phyloP scores from a whole-genome alignment of 2,113 vertebrate genomes.

The Maylandia zebra region DNA sequence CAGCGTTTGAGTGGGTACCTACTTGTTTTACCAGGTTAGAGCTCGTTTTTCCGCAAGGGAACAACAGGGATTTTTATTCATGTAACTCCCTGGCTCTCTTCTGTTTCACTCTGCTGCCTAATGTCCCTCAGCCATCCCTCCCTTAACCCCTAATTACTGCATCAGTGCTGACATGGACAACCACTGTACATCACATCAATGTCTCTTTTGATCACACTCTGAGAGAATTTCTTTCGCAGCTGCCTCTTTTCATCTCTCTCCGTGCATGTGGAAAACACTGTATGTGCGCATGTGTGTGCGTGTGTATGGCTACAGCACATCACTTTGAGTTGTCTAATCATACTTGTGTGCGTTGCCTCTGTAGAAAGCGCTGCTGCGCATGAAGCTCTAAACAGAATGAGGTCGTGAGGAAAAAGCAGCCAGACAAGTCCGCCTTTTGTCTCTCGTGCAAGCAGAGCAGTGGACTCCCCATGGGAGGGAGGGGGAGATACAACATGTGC shows the following conservation, averaged over 20 bases:
- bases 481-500: constrained; percentile 20
- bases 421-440: constrained; percentile 26
- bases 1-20: neutral
- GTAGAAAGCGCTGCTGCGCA: neutral
- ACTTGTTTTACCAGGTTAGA: neutral
- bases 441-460: neutral
- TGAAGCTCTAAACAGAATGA: constrained; percentile 35
- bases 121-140: neutral
- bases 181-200: constrained; percentile 35
- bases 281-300: neutral
- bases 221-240: neutral
- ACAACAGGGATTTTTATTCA: neutral
- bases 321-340: neutral
- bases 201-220: constrained; percentile 42
- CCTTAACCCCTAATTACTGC: constrained; percentile 45
- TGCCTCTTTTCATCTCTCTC: constrained; percentile 8
- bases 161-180: constrained; percentile 42
- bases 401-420: constrained; percentile 20
- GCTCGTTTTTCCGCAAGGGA: neutral
- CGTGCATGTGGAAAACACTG: neutral
- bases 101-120: neutral
- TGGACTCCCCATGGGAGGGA: neutral
- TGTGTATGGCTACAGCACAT: neutral
- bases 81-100: neutral
- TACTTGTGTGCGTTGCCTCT: neutral